A percentile compares a stretch with the other conserved stretches of the same genome.
These are phyloP conservation scores for Sepiola atlantica DNA, from an alignment of 2,888 invertebrate species.

Conservation along the genomic window DNA sequence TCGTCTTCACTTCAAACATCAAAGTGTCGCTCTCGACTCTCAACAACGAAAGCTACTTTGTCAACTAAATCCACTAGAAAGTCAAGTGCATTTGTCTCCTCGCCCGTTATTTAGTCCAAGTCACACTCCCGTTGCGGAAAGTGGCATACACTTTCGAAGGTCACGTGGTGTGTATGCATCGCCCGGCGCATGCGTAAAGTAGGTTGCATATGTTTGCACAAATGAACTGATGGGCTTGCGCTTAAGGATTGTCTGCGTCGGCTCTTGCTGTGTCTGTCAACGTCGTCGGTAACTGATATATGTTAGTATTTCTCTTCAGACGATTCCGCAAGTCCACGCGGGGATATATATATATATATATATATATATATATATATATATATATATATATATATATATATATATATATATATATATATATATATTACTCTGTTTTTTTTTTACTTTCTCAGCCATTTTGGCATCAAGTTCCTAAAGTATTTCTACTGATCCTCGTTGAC, in stretches of 20 bases:
- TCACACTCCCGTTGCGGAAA: neutral
- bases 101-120: neutral
- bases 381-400: too few species aligned
- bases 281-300: too few species aligned
- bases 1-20: neutral
- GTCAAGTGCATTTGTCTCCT: neutral
- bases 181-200: neutral
- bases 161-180: too few species aligned
- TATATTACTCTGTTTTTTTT: too few species aligned
- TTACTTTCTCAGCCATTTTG: too few species aligned
- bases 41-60: neutral
- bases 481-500: too few species aligned
- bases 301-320: too few species aligned
- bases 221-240: neutral
- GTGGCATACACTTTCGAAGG: neutral
- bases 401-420: too few species aligned
- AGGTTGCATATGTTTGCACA: neutral
- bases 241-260: neutral
- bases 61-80: neutral
- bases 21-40: neutral
- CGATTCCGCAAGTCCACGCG: too few species aligned
- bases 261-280: neutral
- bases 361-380: too few species aligned
- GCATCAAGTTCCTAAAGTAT: too few species aligned
- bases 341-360: too few species aligned